These are phyloP conservation scores for Anomalospiza imberbis DNA, from an alignment of 2,797 vertebrate genomes.

Conservation along the genomic window DNA sequence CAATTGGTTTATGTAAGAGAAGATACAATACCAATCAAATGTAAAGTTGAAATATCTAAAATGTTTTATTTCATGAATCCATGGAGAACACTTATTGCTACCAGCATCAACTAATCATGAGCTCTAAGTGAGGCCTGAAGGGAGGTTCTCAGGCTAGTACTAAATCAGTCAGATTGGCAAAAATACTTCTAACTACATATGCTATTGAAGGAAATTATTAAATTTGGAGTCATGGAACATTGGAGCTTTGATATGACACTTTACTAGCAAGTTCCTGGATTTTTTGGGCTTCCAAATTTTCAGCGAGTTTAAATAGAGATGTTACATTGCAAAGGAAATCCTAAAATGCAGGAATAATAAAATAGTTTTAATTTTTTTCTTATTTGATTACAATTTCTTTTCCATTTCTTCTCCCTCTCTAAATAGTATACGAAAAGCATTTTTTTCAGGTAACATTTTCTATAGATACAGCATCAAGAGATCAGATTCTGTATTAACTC, in stretches of 20 bases:
- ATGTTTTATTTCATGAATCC: background rate
- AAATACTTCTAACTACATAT: background rate
- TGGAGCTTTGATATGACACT: background rate
- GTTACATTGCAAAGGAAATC: background rate
- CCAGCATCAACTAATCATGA: conserved; percentile 2
- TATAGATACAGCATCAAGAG: background rate
- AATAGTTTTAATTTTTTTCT: background rate
- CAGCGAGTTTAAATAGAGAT: background rate
- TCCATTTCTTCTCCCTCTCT: background rate
- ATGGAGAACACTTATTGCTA: background rate
- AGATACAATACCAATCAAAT: background rate
- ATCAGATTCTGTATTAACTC: background rate
- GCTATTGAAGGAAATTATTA: conserved; percentile 2
- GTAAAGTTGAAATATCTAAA: background rate
- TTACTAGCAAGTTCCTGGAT: background rate
- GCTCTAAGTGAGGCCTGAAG: background rate
- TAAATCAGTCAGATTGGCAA: background rate
- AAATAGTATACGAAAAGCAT: background rate
- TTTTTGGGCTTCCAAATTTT: background rate
- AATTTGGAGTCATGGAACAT: background rate
- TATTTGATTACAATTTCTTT: background rate
- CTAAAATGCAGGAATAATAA: background rate
- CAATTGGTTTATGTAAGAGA: background rate
- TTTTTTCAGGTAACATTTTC: background rate
- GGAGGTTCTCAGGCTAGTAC: background rate